phyloP scores from a whole-genome alignment of 2,113 vertebrate species.

The Setophaga kirtlandii region DNA sequence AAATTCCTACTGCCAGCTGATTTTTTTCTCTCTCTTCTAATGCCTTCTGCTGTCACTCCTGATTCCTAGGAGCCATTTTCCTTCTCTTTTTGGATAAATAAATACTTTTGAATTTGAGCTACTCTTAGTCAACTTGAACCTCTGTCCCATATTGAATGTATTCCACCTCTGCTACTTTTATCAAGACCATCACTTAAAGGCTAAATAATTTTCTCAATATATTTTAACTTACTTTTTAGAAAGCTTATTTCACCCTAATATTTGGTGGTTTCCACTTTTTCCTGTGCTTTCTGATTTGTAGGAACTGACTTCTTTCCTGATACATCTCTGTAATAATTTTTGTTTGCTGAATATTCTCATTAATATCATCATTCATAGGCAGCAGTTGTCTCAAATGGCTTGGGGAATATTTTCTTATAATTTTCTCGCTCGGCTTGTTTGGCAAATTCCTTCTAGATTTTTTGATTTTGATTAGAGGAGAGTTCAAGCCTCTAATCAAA shows the following conservation, averaged over 20 bases:
- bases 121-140: neutral
- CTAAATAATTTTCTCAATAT: neutral
- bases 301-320: neutral
- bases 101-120: neutral
- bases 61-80: neutral
- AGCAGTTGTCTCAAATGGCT: neutral
- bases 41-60: neutral
- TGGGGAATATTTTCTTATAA: neutral
- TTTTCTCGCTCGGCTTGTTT: constrained; percentile 20
- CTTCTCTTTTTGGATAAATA: neutral
- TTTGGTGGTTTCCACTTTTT: neutral
- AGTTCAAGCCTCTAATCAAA: constrained; percentile 15
- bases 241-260: neutral
- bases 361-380: neutral
- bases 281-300: neutral
- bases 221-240: neutral
- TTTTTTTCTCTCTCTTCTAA: neutral
- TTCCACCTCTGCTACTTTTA: neutral
- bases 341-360: neutral
- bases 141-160: neutral
- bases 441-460: constrained; percentile 16
- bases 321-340: neutral
- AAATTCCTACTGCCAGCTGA: neutral
- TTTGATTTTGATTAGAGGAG: constrained; percentile 17
- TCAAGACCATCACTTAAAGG: neutral